Evolutionary conservation across 2,888 invertebrate genomes (phyloP), one percentile per base, ranked within the genome.

Genomic region (Mycogona germanica): DNA sequence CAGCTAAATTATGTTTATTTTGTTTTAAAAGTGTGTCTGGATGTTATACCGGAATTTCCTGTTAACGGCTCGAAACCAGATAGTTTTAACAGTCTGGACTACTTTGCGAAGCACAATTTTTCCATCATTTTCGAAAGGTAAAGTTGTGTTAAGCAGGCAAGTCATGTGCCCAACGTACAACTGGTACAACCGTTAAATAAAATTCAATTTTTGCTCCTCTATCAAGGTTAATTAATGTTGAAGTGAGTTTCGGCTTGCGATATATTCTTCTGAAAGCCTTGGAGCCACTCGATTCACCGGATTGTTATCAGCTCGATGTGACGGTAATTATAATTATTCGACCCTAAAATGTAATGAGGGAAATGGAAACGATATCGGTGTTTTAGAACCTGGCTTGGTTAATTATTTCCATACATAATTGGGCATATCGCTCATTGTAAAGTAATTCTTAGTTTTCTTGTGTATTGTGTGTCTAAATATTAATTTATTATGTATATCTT

Each of bases 211-310:
- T 45, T 35, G 35, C 35, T 35, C 35, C 12, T 12, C 2, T 25
- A 29, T 47, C 32, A 14, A 56, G 53, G 42, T 49, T 56, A 30
- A 53, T 53, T 9, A 49, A 30, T 9, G 86, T 86, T 0, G 75
- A 79, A 51, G 68, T 95, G 42, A 74, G 73, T 60, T 91, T 95
- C 68, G 76, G 81, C 5, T 69, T 96, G 1, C 88, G 87, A 70
- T 91, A 95, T 0, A 83, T 95, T 0, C 88, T 92, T 68, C 81
- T 96, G 59, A 85, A 91, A 72, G 82, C 87, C 1, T 84, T 87
- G 1, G 85, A 88, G 1, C 84, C 87, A 0, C 79, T 87, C 40
- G 83, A 87, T 28, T 84, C 87, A 2, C 95, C 96, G 0, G 92
- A 93, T 70, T 96, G 96, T 69, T 95, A 87, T 67, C 76, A 79